Evolutionary conservation across 2,888 invertebrate genomes (phyloP).

Genomic region (Druceiella hillmani): DNA sequence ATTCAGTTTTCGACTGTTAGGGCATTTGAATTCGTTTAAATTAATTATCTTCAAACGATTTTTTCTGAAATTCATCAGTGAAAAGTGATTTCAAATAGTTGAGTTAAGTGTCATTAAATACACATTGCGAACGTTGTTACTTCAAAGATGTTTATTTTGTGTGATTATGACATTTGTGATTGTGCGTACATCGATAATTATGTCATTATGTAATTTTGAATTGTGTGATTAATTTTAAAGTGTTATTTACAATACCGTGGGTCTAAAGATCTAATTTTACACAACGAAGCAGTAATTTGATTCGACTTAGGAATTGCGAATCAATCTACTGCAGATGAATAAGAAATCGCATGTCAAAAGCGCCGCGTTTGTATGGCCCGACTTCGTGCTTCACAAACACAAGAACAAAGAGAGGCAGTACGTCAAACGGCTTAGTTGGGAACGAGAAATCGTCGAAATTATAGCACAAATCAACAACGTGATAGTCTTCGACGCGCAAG

Average conservation of each 20-base stretch:
- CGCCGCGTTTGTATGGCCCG: constrained; percentile 4
- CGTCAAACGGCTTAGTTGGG: constrained; percentile 9
- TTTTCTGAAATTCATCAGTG: too few species aligned
- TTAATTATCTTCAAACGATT: too few species aligned
- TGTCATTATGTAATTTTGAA: too few species aligned
- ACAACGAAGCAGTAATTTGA: constrained; percentile 18
- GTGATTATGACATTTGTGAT: too few species aligned
- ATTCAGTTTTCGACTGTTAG: too few species aligned
- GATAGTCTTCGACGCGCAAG: constrained; percentile 14
- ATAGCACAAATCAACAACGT: constrained; percentile 13
- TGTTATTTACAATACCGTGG: constrained; percentile 11
- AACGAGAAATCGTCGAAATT: constrained; percentile 14
- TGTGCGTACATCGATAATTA: too few species aligned
- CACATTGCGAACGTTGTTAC: too few species aligned
- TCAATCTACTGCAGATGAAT: constrained; percentile 3
- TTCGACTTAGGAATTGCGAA: constrained; percentile 4
- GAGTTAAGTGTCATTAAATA: too few species aligned
- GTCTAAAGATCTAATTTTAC: constrained; percentile 15
- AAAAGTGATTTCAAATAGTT: too few species aligned
- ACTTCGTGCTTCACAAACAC: constrained; percentile 1
- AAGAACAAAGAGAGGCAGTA: constrained; percentile 1
- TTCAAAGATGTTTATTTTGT: too few species aligned
- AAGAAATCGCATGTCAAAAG: not conserved
- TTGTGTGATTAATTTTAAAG: too few species aligned
- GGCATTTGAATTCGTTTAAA: too few species aligned